Evolutionary conservation across 2,888 invertebrate genomes (phyloP), one percentile per base, ranked within the genome.

Genomic region (Scaptomyza parva): DNA sequence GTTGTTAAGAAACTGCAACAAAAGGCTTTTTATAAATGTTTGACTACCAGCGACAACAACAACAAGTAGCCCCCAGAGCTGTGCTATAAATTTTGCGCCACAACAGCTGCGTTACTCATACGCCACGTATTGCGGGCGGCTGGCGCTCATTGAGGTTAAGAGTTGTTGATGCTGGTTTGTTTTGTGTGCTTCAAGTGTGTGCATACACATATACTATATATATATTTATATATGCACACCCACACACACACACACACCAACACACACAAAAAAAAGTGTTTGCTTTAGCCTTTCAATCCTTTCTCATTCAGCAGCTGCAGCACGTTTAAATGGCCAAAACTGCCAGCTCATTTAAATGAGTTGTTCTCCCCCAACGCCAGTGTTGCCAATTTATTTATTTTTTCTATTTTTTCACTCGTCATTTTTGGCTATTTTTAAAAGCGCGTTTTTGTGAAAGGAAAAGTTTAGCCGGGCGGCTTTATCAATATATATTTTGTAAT

Each of bases 81-180:
- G 61, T 76, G 88, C 81, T 65, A 86, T 57, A 79, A 43, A 54
- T 58, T 66, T 55, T 44, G 28, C 45, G 22, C 45, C 64, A 51
- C 62, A 76, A 58, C 61, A 28, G 48, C 53, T 50, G 65, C 67
- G 57, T 83, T 79, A 83, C 83, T 83, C 80, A 83, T 87, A 83
- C 88, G 88, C 86, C 83, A 59, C 64, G 70, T 67, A 17, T 37
- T 66, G 50, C 70, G 59, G 59, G 48, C 59, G 51, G 43, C n/a
- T n/a, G n/a, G n/a, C n/a, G n/a, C 74, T 76, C 87, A 84, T 88
- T 81, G 87, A 73, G 84, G 84, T 88, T 84, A 88, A 84, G 84
- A 81, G 85, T 72, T 67, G 70, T 63, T 64, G 57, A 44, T 67
- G 81, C 64, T 55, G 64, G 67, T 59, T 71, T 68, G 39, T 59